Evolutionary conservation across 2,888 invertebrate species (phyloP), one percentile per base, ranked within the genome.

Genomic region (Tipula lateralis): DNA sequence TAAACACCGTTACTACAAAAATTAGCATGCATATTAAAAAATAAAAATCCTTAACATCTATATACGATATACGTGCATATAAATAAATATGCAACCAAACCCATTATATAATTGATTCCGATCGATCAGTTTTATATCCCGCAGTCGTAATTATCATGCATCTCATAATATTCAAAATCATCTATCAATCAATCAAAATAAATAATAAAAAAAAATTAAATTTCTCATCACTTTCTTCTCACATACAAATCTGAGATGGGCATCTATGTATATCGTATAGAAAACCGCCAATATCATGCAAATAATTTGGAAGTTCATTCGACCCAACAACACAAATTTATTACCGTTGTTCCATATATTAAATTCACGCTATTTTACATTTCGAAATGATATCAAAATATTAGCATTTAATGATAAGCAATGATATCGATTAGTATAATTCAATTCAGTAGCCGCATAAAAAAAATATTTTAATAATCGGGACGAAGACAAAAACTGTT

Each of bases 361-460:
- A 66, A 24, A 24, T 19, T 66, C 66, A 66, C 66, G 66, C 66
- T 24, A 66, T 66, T 13, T 16, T 66, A 24, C 66, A 24, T 24
- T 66, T 66, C 12, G 24, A 66, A 66, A 66, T 66, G 66, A 66
- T 66, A 66, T 12, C 2, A 2, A 24, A 24, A 19, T 32, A 39
- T 66, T 66, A 66, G 66, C 66, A 66, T 66, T 24, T 24, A 66
- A 66, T 24, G 66, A 66, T 66, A 66, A 66, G 66, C 66, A 66
- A 24, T 66, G 66, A 24, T 66, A 66, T 66, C 66, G 66, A 24
- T 66, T 66, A 66, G 66, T 66, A 19, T 24, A 24, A 24, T 12
- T 66, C 24, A 66, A 66, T 66, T 66, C 66, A 66, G 66, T 66
- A 66, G 66, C 66, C 24, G 24, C 24, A 9, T 2, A 66, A 9